Conservation (phyloP, 1,140 invertebrate genomes). For the Diorhabda elongata region DNA sequence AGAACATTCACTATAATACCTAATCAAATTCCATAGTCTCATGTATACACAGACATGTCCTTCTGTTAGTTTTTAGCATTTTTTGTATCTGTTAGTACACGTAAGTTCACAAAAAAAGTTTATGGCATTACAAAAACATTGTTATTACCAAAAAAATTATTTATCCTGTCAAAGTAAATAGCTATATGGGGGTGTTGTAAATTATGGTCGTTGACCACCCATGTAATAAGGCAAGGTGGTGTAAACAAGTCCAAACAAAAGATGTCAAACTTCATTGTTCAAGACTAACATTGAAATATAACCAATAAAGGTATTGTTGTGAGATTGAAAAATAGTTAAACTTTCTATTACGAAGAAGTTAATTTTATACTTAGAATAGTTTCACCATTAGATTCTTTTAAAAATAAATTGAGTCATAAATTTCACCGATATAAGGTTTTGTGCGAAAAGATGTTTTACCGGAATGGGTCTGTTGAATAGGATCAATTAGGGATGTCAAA, state of each 20-base stretch:
- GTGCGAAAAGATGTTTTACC: too few species aligned
- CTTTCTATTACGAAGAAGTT: neutral
- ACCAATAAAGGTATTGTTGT: conserved; percentile 19
- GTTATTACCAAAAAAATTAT: conserved; percentile 5
- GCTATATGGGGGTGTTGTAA: conserved; percentile 4
- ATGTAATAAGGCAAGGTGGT: conserved; percentile 22
- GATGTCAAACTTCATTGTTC: conserved; percentile 14
- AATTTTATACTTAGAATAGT: neutral
- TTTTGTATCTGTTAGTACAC: too few species aligned
- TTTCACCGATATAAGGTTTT: too few species aligned
- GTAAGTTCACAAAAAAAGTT: neutral
- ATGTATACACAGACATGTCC: too few species aligned
- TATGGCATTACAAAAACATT: neutral
- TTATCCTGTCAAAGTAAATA: neutral
- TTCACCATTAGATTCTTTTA: neutral
- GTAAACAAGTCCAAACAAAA: conserved; percentile 19
- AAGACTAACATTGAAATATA: conserved; percentile 11
- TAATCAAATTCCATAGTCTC: too few species aligned
- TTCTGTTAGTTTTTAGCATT: too few species aligned
- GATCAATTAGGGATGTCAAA: too few species aligned
- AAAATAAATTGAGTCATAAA: neutral
- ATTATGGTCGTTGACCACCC: conserved; percentile 16
- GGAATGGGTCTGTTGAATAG: too few species aligned
- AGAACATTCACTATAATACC: too few species aligned
- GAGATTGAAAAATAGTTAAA: neutral